A percentile compares a stretch with the other conserved stretches of the same genome.
These are phyloP conservation scores for Pitta sordida DNA, from an alignment of 2,113 vertebrate species.

Conservation along the genomic window DNA sequence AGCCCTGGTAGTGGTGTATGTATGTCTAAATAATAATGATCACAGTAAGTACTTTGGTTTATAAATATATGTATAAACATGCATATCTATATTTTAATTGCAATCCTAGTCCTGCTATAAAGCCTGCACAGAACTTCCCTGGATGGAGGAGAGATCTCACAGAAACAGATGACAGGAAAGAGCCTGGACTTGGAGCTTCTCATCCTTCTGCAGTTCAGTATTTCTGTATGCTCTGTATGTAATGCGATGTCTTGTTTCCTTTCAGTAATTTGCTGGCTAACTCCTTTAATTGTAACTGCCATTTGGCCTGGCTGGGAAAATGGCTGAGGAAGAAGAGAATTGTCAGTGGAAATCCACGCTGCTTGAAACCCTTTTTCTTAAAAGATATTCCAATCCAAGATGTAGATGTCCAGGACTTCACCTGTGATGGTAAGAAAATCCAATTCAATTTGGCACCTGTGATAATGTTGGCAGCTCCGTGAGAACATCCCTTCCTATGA, in stretches of 20 bases:
- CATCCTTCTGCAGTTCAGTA: not conserved
- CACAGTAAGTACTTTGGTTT: not conserved
- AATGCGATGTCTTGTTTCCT: conserved; percentile 1
- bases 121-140: not conserved
- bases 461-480: not conserved
- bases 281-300: conserved; percentile 96
- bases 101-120: not conserved
- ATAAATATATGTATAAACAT: not conserved
- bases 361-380: conserved; percentile 93
- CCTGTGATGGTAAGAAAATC: conserved; percentile 86
- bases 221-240: not conserved
- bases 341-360: conserved; percentile 96
- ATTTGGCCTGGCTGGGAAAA: conserved; percentile 93
- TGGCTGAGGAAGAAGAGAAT: conserved; percentile 94
- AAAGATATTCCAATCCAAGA: conserved; percentile 99
- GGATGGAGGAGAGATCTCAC: not conserved
- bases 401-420: conserved; percentile 93
- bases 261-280: conserved; percentile 94
- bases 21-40: not conserved
- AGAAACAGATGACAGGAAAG: not conserved
- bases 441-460: not conserved
- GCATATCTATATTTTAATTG: not conserved
- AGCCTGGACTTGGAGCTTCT: not conserved
- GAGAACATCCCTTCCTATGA: not conserved
- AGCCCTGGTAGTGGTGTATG: not conserved